These are phyloP conservation scores for Rissa tridactyla DNA, from an alignment of 2,113 vertebrate genomes.

Conservation along the genomic window DNA sequence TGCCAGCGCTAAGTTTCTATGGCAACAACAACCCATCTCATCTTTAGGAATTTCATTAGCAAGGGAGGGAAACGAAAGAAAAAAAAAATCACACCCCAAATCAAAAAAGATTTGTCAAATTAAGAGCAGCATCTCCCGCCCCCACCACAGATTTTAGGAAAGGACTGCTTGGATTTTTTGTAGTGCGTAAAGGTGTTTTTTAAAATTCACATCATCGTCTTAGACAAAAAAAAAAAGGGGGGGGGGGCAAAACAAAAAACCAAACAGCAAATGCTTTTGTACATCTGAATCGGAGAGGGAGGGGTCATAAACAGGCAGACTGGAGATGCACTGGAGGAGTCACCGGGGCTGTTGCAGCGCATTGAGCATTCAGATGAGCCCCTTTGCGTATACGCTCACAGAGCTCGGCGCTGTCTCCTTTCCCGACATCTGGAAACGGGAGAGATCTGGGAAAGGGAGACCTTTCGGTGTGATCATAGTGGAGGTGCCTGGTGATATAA, in stretches of 20 bases:
- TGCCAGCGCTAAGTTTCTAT: constrained; percentile 71
- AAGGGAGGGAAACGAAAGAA: background rate
- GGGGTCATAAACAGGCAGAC: background rate
- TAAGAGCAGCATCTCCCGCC: background rate
- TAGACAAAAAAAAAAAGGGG: background rate
- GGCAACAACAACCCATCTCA: constrained; percentile 73
- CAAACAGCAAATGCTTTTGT: background rate
- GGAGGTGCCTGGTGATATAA: background rate
- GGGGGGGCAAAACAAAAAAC: background rate
- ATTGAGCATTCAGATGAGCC: constrained; percentile 6
- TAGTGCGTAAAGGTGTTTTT: background rate
- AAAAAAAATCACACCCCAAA: background rate
- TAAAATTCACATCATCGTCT: background rate
- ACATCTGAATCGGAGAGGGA: background rate
- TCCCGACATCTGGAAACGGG: background rate
- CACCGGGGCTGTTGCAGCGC: background rate
- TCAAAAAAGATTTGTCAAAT: constrained; percentile 6
- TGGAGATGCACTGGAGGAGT: constrained; percentile 23
- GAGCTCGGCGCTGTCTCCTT: background rate
- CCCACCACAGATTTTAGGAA: background rate
- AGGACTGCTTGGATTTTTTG: background rate
- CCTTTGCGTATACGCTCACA: background rate
- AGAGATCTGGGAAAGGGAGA: background rate
- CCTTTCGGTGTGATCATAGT: background rate
- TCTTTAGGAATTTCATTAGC: constrained; percentile 75